phyloP scores from a whole-genome alignment of 2,113 vertebrate species.

The Grallaria varia region DNA sequence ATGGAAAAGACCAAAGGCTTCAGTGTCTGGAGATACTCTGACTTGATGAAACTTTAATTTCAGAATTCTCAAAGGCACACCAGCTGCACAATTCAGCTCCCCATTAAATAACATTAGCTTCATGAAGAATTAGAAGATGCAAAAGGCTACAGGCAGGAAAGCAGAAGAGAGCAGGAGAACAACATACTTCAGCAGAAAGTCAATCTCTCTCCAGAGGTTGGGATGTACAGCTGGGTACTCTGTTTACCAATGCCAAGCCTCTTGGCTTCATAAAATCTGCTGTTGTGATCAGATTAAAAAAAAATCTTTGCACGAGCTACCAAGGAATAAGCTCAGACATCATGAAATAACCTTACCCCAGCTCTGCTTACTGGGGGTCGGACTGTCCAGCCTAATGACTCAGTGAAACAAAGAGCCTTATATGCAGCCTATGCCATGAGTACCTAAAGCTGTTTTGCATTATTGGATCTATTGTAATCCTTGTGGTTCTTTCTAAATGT shows the following conservation, averaged over 20 bases:
- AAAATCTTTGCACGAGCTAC: neutral
- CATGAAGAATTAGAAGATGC: neutral
- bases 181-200: neutral
- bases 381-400: neutral
- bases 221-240: neutral
- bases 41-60: slow-evolving; percentile 1
- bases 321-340: neutral
- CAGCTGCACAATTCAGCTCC: neutral
- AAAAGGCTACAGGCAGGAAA: neutral
- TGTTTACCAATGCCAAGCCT: neutral
- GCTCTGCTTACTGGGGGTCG: neutral
- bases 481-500: neutral
- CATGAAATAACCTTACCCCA: neutral
- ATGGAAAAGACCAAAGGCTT: neutral
- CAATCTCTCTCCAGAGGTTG: neutral
- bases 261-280: neutral
- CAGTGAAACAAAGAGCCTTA: neutral
- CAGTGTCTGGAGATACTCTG: neutral
- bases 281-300: neutral
- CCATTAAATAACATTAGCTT: neutral
- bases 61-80: neutral
- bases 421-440: neutral
- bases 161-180: neutral
- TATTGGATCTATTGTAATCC: neutral
- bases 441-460: neutral